Conservation (phyloP, 2,888 invertebrate genomes). For the Caenorhabditis drosophilae region DNA sequence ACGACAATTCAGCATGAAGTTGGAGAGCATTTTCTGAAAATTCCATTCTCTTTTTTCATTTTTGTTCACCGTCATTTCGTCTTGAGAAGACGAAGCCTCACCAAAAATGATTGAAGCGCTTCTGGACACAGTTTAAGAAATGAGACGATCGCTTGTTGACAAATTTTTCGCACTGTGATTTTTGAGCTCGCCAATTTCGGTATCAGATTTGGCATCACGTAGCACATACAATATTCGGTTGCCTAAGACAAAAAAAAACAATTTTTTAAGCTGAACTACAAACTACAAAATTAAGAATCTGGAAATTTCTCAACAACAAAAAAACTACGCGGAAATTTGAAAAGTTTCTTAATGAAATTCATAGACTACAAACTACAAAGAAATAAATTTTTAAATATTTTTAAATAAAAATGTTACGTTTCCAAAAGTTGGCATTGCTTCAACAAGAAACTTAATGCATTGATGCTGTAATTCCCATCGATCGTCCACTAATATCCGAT, state of each 20-base stretch:
- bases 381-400: no score
- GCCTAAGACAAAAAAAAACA: constrained; percentile 58
- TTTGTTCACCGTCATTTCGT: constrained; percentile 67
- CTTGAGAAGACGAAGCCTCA: constrained; percentile 57
- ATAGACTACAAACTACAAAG: no score
- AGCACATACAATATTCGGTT: constrained; percentile 69
- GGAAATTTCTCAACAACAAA: background rate
- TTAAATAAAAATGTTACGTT: constrained; percentile 48
- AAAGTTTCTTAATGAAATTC: no score
- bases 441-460: constrained; percentile 68
- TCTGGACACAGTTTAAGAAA: constrained; percentile 66
- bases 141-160: constrained; percentile 71
- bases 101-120: constrained; percentile 70
- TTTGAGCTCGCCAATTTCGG: constrained; percentile 65
- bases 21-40: constrained; percentile 65
- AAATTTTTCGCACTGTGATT: constrained; percentile 67
- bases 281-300: no score
- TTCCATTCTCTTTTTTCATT: no score
- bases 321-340: no score
- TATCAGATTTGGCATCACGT: constrained; percentile 69
- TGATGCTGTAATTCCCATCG: constrained; percentile 72
- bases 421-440: constrained; percentile 68
- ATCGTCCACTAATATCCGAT: constrained; percentile 70
- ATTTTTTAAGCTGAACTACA: no score
- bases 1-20: constrained; percentile 1